These are phyloP conservation scores for Lepidurus arcticus DNA, from an alignment of 1,140 invertebrate species.

Conservation along the genomic window DNA sequence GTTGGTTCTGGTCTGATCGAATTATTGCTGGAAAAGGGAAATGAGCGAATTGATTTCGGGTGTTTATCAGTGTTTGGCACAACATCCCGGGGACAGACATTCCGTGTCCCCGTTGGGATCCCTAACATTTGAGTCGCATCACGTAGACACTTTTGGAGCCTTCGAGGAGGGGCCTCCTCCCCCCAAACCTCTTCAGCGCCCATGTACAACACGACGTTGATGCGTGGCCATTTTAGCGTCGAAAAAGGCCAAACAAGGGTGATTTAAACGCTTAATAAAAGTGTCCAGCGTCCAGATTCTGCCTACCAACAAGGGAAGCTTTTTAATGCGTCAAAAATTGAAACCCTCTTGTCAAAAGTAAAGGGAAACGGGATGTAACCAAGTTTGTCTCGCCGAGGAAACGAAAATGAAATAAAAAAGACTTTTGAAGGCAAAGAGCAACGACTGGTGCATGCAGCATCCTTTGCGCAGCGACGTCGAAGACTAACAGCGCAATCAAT, in stretches of 20 bases:
- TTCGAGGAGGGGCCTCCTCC: no score
- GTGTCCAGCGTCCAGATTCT: background rate
- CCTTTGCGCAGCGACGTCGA: background rate
- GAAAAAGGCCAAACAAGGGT: background rate
- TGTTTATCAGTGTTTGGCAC: background rate
- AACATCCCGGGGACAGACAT: background rate
- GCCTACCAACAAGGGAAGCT: background rate
- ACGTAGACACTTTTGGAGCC: no score
- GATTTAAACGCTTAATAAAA: background rate
- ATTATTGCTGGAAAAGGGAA: background rate
- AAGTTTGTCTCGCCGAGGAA: background rate
- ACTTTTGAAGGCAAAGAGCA: background rate
- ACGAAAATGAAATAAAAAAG: background rate
- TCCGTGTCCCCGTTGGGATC: no score
- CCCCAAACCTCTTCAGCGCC: no score
- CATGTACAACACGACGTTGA: no score
- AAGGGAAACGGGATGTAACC: no score
- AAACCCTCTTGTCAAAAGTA: no score
- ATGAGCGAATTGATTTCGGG: conserved; percentile 10
- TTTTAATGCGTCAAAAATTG: background rate
- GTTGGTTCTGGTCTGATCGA: background rate
- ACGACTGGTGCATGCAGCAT: background rate
- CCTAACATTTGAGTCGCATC: no score
- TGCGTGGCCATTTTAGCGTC: background rate
- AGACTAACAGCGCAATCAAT: background rate